Evolutionary conservation across 2,888 invertebrate genomes (phyloP).

Genomic region (Drosophila villosipedis): DNA sequence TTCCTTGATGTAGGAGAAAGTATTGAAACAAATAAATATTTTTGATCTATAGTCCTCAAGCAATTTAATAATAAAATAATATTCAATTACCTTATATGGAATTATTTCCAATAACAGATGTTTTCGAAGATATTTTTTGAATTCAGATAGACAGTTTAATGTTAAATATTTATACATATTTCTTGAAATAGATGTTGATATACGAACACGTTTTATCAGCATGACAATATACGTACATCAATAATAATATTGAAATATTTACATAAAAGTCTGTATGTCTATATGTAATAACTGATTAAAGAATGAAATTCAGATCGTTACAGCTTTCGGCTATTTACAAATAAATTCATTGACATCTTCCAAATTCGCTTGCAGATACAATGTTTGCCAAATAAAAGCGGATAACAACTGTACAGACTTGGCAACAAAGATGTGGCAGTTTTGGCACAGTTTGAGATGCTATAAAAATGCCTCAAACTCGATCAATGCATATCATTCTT

Average conservation of each 20-base stretch:
- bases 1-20: not conserved
- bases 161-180: no score
- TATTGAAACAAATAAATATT: not conserved
- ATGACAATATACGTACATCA: no score
- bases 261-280: no score
- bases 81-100: not conserved
- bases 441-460: not conserved
- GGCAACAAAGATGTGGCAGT: not conserved
- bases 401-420: not conserved
- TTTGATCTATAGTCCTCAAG: no score
- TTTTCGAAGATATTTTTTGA: not conserved
- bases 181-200: no score
- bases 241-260: no score
- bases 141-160: not conserved
- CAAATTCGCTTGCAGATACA: no score
- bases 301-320: no score
- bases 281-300: no score
- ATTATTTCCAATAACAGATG: not conserved
- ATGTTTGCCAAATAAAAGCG: not conserved
- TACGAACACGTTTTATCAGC: no score
- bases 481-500: not conserved
- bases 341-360: no score
- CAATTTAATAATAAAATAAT: not conserved
- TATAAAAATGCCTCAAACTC: not conserved
- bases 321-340: no score